These are phyloP conservation scores for Sclerurus mexicanus DNA, from an alignment of 2,113 vertebrate genomes.

Conservation along the genomic window DNA sequence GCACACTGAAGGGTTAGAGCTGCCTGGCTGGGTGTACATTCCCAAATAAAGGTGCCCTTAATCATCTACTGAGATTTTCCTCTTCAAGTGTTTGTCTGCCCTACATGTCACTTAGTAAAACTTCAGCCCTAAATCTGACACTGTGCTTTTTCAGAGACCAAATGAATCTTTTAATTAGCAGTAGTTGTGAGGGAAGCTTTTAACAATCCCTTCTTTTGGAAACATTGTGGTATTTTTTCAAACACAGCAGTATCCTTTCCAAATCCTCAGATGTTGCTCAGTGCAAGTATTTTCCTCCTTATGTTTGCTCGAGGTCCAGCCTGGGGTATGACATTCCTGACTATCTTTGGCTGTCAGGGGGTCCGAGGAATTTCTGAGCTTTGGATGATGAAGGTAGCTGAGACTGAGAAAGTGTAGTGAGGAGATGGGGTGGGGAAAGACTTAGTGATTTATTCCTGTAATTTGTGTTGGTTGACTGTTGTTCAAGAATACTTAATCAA, in stretches of 20 bases:
- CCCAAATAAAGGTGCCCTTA: neutral
- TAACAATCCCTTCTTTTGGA: neutral
- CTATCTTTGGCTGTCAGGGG: neutral
- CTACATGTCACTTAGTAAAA: neutral
- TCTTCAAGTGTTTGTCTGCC: neutral
- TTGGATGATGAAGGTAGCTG: neutral
- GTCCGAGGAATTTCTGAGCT: constrained; percentile 17
- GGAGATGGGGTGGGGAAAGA: neutral
- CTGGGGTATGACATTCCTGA: constrained; percentile 13
- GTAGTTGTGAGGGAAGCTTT: neutral
- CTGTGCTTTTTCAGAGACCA: neutral
- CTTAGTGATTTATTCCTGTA: neutral
- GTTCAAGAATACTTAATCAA: neutral
- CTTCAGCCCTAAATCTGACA: neutral
- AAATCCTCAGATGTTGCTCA: neutral
- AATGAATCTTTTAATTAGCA: neutral
- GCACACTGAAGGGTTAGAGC: neutral
- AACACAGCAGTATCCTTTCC: neutral
- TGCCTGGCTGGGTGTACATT: neutral
- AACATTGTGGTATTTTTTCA: neutral
- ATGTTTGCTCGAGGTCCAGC: constrained; percentile 25
- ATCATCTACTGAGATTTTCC: neutral
- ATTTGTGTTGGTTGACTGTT: neutral
- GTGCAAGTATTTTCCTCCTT: constrained; percentile 22
- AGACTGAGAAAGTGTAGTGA: neutral